Base-by-base conservation (phyloP, 2,113 vertebrate species). In the Antigone vipio region DNA sequence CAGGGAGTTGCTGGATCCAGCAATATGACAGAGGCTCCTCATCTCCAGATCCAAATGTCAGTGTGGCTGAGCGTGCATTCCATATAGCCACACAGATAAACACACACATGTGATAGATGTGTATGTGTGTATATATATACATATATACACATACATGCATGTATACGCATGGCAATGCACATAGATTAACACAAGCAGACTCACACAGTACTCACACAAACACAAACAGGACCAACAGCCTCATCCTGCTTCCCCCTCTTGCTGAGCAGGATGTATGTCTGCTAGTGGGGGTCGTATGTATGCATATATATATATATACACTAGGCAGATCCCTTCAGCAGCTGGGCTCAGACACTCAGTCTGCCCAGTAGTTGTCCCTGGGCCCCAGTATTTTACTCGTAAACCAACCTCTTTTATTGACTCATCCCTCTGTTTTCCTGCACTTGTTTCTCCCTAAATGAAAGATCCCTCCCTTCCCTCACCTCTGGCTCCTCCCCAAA, bases 291-390 rank as follows among this genome's bases (percentile, higher is more conserved):
- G 17, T n/a, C 7, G 5, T 40, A 40, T n/a, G 4, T n/a, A 30
- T 8, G 53, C 21, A 30, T 22, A 42, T 11, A 27, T 45, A 14
- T 5, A 38, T 38, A 38, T 21, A 35, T 5, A 35, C 22, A 35
- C 10, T 19, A 38, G 3, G 5, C 0, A 1, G 38, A 50, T 30
- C 1, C 4, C 9, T 60, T 23, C 27, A 64, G 32, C 32, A 58
- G 6, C 15, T 76, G 35, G 35, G 11, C 15, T 63, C 13, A 79
- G 24, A 72, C 5, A 13, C 47, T 69, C 27, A 21, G 2, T 47
- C 29, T 63, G 18, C 3, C 9, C 6, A 30, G 24, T 13, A 81
- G 9, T 5, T 89, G 22, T 20, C 9, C 15, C 26, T 68, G 12
- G 6, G 24, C 13, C 4, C 32, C 5, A 8, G 12, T 40, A 69